Base-by-base conservation (phyloP, 2,113 vertebrate genomes). In the Laticauda colubrina region DNA sequence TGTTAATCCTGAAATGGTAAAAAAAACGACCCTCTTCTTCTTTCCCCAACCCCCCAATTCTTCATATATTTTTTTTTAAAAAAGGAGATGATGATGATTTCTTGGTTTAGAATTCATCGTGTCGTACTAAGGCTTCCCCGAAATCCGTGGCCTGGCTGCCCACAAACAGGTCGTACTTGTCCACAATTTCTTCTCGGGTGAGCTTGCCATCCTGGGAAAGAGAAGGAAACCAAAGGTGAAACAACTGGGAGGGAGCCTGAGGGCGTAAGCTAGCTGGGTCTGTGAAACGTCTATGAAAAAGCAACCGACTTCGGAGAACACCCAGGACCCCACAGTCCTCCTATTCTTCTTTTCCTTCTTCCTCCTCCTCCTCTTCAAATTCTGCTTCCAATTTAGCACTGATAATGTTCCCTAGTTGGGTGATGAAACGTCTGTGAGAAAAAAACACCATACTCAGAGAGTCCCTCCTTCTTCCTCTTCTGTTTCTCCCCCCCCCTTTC, bases 101-200 rank as follows among this genome's bases (percentile, higher is more conserved):
- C 48, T 85, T 69, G 92, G 89, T 94, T 97, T 97, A 99, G 94
- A 99, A 99, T 93, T 99, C 98, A 34, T 99, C 99, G 5, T 99
- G 99, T 57, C 98, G 98, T 94, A 99, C 97, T 95, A 99, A 96
- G 4, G 98, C 98, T 94, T 99, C 98, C 1, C 99, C 99, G 18
- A 98, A 99, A 96, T 99, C 98, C 57, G 99, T 99, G 95, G 98
- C 99, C 96, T 99, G 99, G 95, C 99, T 99, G 86, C 98, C 99
- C 91, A 99, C 99, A 94, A 99, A 99, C 94, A 99, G 95, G 89
- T 99, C 98, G 1, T 98, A 98, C 90, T 99, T 99, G 91, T 98
- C 97, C 85, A 99, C 96, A 57, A 99, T 98, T 95, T 99, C 99
- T 91, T 98, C 96, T 95, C 97, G 98, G 87, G 97, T 98, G n/a